Evolutionary conservation across 2,113 vertebrate genomes (phyloP), one percentile per base, ranked within the genome.

Genomic region (Corythornis vintsioides): DNA sequence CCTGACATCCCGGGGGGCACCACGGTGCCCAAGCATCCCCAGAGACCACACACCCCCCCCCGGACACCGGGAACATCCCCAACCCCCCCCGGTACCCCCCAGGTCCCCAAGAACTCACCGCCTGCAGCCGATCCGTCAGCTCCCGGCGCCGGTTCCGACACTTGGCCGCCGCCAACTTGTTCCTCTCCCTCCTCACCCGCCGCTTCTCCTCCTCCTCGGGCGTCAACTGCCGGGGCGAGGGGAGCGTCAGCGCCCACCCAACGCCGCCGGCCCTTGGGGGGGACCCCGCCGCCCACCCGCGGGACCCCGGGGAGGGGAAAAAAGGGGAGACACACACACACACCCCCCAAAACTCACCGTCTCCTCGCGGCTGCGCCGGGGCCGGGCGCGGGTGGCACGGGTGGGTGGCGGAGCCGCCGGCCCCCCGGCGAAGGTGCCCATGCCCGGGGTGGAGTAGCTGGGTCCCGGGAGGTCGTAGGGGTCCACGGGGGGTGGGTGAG

Each of bases 191-290:
- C 2, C 99, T 98, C 43, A 99, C 98, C 7, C 98, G 97, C 7
- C 99, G 97, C 88, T 99, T 99, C 95, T 99, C 99, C 84, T 99
- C 99, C 86, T 99, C 99, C 81, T 99, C 99, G 0, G 99, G 98
- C 2, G 98, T 99, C 33, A 99, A 96, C 99, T 99, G 92, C 25
- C 25, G 15, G 61, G 26, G 16, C 19, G 35, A 64, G 6, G 0
- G 9, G 17, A 11, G 7, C 3, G 5, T 93, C 64, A 94, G 38
- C 38, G 38, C 38, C 38, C 38, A 38, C 38, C 38, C 38, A 38
- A 38, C 38, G 38, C 38, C 38, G 38, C 38, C 38, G 38, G 38
- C 38, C 38, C 38, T n/a, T 4, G 38, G 38, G 38, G 38, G 38
- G 9, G 9, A 38, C 38, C 38, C 38, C 38, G 38, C 38, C 38